A percentile compares a stretch with the other conserved stretches of the same genome.
Evolutionary conservation across 2,888 invertebrate species (phyloP).

Genomic region (Syrista parreyssii): DNA sequence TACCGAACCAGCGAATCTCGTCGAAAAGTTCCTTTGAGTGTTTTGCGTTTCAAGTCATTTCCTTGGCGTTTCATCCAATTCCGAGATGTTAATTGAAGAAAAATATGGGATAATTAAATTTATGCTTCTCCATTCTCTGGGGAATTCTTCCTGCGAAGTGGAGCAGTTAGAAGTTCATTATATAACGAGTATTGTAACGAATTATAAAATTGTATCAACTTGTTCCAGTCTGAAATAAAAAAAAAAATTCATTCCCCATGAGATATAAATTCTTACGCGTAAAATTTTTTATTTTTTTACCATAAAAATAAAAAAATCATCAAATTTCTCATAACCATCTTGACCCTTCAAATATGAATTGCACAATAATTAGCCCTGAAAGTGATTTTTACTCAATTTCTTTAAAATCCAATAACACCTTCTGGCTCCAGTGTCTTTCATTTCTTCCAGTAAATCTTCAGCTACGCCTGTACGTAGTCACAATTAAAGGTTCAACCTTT

Average conservation of each 20-base stretch:
- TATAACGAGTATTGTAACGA: no score
- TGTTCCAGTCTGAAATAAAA: no score
- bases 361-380: background rate
- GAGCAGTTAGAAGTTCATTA: no score
- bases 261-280: no score
- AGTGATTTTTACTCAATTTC: background rate
- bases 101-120: background rate
- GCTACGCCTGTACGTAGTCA: no score
- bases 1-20: background rate
- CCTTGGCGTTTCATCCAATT: background rate
- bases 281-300: no score
- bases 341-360: background rate
- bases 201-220: no score
- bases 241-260: no score
- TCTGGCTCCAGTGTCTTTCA: no score
- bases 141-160: no score
- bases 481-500: background rate
- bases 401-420: no score
- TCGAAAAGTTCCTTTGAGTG: background rate
- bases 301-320: no score
- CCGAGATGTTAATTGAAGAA: conserved; percentile 1
- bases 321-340: background rate
- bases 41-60: background rate
- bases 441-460: background rate
- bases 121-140: background rate